These are phyloP conservation scores for Macrochelys suwanniensis DNA, from an alignment of 2,797 vertebrate genomes.

Conservation along the genomic window DNA sequence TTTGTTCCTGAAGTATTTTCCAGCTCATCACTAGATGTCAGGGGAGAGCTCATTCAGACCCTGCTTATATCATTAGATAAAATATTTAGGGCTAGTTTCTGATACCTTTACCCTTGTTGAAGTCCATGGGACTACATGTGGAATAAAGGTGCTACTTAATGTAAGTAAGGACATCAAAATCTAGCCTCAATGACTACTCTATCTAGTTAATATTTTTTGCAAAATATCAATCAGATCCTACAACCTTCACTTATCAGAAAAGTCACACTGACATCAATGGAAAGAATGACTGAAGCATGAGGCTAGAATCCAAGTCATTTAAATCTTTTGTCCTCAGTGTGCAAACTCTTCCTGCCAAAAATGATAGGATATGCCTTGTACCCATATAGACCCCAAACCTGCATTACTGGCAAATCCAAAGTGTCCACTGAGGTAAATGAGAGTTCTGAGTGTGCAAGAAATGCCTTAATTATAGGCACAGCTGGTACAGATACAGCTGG, in stretches of 20 bases:
- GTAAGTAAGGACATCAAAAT: neutral
- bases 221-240: neutral
- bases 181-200: neutral
- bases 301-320: neutral
- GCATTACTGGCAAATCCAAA: neutral
- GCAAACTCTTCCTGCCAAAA: neutral
- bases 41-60: too few relatives aligned
- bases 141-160: neutral
- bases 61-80: neutral
- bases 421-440: neutral
- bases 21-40: too few relatives aligned
- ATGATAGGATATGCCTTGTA: neutral
- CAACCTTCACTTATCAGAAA: neutral
- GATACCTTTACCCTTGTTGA: conserved; percentile 15
- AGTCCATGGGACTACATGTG: neutral
- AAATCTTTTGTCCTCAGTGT: neutral
- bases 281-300: neutral
- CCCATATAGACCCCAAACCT: neutral
- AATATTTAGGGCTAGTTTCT: neutral
- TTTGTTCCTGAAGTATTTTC: too few relatives aligned
- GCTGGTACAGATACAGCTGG: neutral
- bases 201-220: neutral
- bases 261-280: too few relatives aligned
- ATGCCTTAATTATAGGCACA: neutral
- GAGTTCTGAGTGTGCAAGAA: neutral